Evolutionary conservation across 2,888 invertebrate species (phyloP), one percentile per base, ranked within the genome.

Genomic region (Drosophila picticornis): DNA sequence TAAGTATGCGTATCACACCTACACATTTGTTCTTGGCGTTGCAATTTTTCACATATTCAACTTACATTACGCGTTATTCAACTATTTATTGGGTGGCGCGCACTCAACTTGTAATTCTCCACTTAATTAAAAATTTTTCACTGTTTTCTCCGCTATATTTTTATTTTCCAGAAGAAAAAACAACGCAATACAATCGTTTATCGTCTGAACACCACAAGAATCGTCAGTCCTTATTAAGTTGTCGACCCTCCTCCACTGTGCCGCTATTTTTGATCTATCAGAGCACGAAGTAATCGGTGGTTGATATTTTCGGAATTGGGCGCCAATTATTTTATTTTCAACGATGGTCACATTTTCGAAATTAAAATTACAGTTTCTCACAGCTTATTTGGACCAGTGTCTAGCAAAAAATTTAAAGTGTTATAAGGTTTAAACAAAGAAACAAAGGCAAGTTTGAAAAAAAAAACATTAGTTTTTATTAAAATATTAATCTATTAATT

Each of bases 171-270:
- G 68, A 65, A 63, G 80, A 79, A 79, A 79, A 78, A 78, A 79
- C 79, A 79, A 79, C 79, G 79, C 79, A 79, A 79, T 79, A 79
- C 56, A 79, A 79, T 78, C 71, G 79, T 27, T 52, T 59, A 78
- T 78, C 78, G 78, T 51, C 68, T 52, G 48, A 72, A 65, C 62
- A 63, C 66, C 29, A 63, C 43, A 32, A n/a, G 11, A 56, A 71
- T 78, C 59, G 52, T 10, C 16, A 34, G 71, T 71, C 59, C 62
- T 34, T 25, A 51, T n/a, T 22, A 31, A 40, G 4, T 19, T 46
- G 75, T 78, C 66, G 71, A 7, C n/a, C 13, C 6, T 7, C 71
- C 58, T 36, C 63, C 53, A 61, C 25, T 19, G 27, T 13, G 16
- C 22, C 7, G 34, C 7, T 6, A 4, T 4, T 43, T 31, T 32